Evolutionary conservation across 2,113 vertebrate genomes (phyloP), one percentile per base, ranked within the genome.

Genomic region (Baryphthengus martii): DNA sequence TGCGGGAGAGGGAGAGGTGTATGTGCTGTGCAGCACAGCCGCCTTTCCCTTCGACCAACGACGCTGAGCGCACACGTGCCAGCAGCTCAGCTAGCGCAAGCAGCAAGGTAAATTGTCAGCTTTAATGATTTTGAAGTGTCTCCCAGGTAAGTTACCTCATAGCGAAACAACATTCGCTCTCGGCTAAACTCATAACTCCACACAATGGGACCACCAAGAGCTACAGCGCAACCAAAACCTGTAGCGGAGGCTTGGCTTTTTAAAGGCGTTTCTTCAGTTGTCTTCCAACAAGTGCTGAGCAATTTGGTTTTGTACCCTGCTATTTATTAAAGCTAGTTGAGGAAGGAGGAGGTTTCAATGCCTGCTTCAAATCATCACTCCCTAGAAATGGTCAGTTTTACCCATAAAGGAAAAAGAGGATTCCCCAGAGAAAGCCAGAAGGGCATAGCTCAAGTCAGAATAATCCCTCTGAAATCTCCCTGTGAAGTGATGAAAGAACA

Each of bases 261-360:
- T 62, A 89, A 96, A 95, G 59, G 53, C 16, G 11, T 79, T 73
- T 89, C 29, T 91, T 79, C 44, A 17, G 56, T 56, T 96, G 95
- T 71, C 74, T 96, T 97, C 96, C 94, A 84, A 89, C 87, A 92
- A 92, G 67, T 21, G 1, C 82, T 94, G 80, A 94, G 88, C 19
- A 67, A 87, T 96, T 97, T 88, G 81, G 90, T 89, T 80, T 95
- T 95, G 65, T 77, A 70, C 65, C 65, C 86, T 76, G 52, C 65
- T 75, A 90, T 95, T 96, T 96, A 78, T 66, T 93, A 93, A 93
- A 83, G 68, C 40, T 63, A 62, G 44, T 68, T 76, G 86, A 81
- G 89, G 77, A 93, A 95, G 74, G 81, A 91, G 79, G 67, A 88
- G 3, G 3, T 62, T 82, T 92, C 80, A 73, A 82, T 49, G 71